Conservation (phyloP, 1,140 invertebrate species). For the Pentalonia nigronervosa region DNA sequence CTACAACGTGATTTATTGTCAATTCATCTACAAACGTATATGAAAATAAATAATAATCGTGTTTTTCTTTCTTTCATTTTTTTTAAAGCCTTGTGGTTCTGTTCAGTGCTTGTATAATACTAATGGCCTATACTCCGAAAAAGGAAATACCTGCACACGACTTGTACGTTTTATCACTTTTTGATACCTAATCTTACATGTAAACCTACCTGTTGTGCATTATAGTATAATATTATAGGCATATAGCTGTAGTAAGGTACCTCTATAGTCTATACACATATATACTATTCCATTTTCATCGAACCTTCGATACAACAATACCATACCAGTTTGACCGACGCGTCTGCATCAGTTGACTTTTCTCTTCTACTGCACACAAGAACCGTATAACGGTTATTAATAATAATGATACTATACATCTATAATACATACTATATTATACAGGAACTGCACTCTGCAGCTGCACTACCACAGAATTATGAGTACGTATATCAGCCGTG, state of each 20-base stretch:
- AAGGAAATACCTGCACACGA: background rate
- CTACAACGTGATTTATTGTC: background rate
- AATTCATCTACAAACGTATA: background rate
- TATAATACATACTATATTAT: background rate
- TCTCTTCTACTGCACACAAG: background rate
- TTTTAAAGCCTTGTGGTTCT: background rate
- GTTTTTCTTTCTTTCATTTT: background rate
- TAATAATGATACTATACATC: background rate
- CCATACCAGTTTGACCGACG: slow-evolving; percentile 1
- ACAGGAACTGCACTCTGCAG: background rate
- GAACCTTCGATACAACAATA: background rate
- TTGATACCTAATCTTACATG: background rate
- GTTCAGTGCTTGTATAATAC: background rate
- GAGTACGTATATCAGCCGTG: background rate
- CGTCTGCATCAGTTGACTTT: background rate
- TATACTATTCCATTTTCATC: background rate
- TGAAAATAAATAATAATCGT: background rate
- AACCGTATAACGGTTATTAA: slow-evolving; percentile 18
- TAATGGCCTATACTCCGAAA: background rate
- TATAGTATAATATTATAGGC: background rate
- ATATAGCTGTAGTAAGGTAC: background rate
- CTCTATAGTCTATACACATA: background rate
- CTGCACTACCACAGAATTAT: background rate
- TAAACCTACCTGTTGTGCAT: background rate
- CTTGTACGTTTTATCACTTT: background rate